Conservation (phyloP, 2,888 invertebrate genomes). For the Caenorhabditis sp. region DNA sequence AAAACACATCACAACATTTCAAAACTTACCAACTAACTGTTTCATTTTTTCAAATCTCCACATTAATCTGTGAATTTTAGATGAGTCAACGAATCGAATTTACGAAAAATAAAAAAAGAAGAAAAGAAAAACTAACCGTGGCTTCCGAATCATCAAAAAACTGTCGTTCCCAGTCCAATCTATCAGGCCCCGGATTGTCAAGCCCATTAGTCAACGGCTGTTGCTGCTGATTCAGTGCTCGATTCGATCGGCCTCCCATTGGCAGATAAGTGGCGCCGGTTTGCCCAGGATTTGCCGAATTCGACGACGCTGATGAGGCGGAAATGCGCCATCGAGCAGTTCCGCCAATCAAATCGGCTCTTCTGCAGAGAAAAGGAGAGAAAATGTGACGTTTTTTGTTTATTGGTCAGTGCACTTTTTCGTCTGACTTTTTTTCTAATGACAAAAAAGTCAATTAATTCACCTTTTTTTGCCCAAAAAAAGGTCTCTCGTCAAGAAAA, state of each 20-base stretch:
- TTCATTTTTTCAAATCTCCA: not conserved
- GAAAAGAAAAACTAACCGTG: conserved; percentile 26
- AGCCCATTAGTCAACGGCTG: conserved; percentile 41
- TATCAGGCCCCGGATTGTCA: conserved; percentile 51
- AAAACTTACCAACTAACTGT: not conserved
- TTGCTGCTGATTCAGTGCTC: conserved; percentile 28
- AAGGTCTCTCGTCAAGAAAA: too few species aligned
- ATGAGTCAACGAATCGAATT: too few species aligned
- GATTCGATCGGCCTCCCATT: conserved; percentile 32
- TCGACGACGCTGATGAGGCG: conserved; percentile 30
- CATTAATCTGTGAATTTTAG: not conserved
- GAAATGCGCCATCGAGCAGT: conserved; percentile 51
- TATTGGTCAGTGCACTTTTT: too few species aligned
- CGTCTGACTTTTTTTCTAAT: too few species aligned
- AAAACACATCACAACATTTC: not conserved
- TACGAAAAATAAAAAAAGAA: not conserved
- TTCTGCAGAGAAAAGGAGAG: conserved; percentile 20
- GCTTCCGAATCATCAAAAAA: conserved; percentile 64
- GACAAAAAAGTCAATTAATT: too few species aligned
- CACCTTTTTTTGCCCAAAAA: too few species aligned
- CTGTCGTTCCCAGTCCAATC: conserved; percentile 65
- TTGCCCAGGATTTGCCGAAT: conserved; percentile 14
- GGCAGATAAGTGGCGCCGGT: conserved; percentile 32
- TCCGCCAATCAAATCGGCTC: conserved; percentile 45
- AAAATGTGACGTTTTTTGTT: too few species aligned